phyloP scores from a whole-genome alignment of 2,113 vertebrate species.

The Atlantisia rogersi region DNA sequence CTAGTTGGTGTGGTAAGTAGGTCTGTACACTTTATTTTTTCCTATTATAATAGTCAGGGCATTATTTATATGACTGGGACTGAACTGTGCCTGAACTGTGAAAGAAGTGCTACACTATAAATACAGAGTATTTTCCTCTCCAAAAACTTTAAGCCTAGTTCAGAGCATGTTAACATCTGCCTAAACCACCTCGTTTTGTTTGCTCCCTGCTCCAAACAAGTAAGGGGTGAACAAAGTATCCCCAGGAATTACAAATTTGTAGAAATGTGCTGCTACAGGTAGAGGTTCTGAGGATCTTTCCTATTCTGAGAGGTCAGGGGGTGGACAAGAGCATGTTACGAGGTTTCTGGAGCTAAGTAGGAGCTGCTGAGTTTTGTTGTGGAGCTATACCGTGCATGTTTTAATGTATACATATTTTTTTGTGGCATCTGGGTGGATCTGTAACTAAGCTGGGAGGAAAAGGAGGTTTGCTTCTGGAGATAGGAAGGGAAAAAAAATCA shows the following conservation, averaged over 20 bases:
- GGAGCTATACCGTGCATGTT: background rate
- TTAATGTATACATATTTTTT: background rate
- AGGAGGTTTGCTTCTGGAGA: background rate
- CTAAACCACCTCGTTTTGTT: background rate
- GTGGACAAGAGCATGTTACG: background rate
- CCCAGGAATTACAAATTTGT: background rate
- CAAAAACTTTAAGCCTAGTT: background rate
- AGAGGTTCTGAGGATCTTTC: background rate
- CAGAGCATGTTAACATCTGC: background rate
- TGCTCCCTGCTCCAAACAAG: conserved; percentile 2
- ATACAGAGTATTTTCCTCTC: conserved; percentile 35
- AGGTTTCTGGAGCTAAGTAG: background rate
- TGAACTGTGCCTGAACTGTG: conserved; percentile 64
- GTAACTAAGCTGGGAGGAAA: background rate
- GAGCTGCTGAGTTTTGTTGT: background rate
- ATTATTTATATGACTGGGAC: conserved; percentile 40
- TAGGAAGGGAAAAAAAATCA: background rate
- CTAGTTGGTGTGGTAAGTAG: background rate
- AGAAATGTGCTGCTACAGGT: background rate
- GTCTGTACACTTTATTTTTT: background rate
- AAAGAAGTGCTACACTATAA: conserved; percentile 15
- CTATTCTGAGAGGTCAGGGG: background rate
- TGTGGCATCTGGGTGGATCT: background rate
- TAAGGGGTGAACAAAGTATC: background rate
- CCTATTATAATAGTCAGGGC: background rate